A percentile compares a stretch with the other conserved stretches of the same genome.
These are phyloP conservation scores for Malurus cyaneus DNA, from an alignment of 2,113 vertebrate species.

Conservation along the genomic window DNA sequence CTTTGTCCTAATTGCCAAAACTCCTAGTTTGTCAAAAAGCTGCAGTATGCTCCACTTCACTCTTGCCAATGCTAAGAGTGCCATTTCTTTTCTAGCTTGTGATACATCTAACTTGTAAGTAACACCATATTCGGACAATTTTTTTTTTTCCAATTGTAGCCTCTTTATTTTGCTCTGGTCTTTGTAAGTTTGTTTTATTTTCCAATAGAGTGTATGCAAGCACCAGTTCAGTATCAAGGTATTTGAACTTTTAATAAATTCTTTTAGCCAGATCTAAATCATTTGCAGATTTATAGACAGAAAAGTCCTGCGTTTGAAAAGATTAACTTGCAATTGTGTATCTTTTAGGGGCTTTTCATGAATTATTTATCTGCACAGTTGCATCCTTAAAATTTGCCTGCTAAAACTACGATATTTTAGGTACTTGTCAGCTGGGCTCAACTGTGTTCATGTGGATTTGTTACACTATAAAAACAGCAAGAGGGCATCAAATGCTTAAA, in stretches of 20 bases:
- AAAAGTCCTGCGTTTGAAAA: not conserved
- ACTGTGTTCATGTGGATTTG: slow-evolving; percentile 20
- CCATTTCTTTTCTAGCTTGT: not conserved
- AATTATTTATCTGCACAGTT: slow-evolving; percentile 15
- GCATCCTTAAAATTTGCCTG: not conserved
- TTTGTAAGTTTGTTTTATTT: not conserved
- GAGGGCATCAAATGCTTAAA: slow-evolving; percentile 57
- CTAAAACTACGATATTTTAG: not conserved
- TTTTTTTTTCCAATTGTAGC: not conserved
- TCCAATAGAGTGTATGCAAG: not conserved
- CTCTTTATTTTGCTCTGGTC: not conserved
- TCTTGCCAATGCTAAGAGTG: not conserved
- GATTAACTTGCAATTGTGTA: not conserved
- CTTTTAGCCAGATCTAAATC: not conserved
- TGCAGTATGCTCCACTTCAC: not conserved
- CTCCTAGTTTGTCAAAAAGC: not conserved
- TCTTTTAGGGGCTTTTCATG: not conserved
- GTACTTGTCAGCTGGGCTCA: not conserved
- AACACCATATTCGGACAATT: not conserved
- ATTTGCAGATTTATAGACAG: not conserved
- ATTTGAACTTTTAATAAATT: not conserved
- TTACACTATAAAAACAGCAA: slow-evolving; percentile 46
- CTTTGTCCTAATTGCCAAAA: slow-evolving; percentile 3
- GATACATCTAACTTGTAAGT: not conserved
- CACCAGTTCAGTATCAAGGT: slow-evolving; percentile 22